A percentile compares a stretch with the other conserved stretches of the same genome.
Conservation (phyloP, 2,797 vertebrate species). For the Naso thynnoides region DNA sequence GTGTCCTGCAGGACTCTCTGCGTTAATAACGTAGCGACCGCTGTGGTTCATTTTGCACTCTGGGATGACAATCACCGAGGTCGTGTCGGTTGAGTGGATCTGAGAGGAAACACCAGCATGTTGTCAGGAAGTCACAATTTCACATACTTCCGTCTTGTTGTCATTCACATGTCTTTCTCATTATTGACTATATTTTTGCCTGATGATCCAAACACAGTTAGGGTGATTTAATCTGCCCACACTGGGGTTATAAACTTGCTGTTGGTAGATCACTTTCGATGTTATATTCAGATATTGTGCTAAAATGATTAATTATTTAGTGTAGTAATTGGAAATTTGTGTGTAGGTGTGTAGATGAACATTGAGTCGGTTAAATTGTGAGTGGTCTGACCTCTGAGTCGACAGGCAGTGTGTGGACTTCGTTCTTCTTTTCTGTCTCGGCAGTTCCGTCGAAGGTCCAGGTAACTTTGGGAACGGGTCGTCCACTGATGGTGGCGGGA, state of each 20-base stretch:
- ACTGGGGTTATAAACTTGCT: too few relatives aligned
- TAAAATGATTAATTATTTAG: neutral
- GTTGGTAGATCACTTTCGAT: too few relatives aligned
- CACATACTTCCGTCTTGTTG: too few relatives aligned
- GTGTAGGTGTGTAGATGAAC: too few relatives aligned
- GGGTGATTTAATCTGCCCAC: too few relatives aligned
- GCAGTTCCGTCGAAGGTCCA: constrained; percentile 97
- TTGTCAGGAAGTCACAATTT: neutral
- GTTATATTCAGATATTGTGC: too few relatives aligned
- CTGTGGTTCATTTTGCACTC: constrained; percentile 90
- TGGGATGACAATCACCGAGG: constrained; percentile 88
- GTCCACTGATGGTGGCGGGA: constrained; percentile 89
- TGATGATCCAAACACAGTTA: too few relatives aligned
- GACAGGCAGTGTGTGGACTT: constrained; percentile 90
- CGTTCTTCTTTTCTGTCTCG: constrained; percentile 92
- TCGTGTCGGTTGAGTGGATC: constrained; percentile 90
- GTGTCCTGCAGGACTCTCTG: constrained; percentile 95
- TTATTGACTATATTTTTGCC: too few relatives aligned
- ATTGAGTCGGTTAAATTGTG: too few relatives aligned
- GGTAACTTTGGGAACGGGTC: constrained; percentile 92
- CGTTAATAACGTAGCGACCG: constrained; percentile 94
- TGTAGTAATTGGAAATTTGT: neutral
- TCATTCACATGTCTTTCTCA: too few relatives aligned
- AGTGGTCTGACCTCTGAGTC: constrained; percentile 89
- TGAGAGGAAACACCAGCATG: constrained; percentile 57